Conservation (phyloP, 23 tunicate species). For the Corella eumyota region DNA sequence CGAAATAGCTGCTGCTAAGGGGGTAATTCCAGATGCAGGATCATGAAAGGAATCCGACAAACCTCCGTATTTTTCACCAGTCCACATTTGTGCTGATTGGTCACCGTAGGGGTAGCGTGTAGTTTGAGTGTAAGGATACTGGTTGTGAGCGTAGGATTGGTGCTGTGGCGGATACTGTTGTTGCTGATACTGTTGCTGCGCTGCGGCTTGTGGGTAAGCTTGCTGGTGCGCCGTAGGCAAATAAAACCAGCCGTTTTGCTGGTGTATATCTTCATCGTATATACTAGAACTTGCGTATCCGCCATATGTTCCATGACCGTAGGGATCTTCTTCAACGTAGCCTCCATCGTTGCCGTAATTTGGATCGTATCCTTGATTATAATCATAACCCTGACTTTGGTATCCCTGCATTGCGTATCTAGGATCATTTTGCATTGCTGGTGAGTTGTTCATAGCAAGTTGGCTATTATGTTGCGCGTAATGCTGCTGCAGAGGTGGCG, state of each 20-base stretch:
- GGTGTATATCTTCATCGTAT: constrained; percentile 55
- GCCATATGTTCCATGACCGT: constrained; percentile 45
- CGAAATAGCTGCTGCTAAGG: constrained; percentile 28
- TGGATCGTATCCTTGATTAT: constrained; percentile 1
- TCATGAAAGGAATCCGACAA: constrained; percentile 16
- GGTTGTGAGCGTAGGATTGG: not conserved
- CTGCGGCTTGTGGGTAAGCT: not conserved
- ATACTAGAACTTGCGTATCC: constrained; percentile 71
- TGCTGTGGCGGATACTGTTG: not conserved
- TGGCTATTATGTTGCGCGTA: not conserved
- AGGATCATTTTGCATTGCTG: not conserved
- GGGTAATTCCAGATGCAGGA: constrained; percentile 9
- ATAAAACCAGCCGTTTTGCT: constrained; percentile 72
- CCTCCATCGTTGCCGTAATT: too few relatives aligned
- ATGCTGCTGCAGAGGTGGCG: not conserved
- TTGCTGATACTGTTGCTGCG: not conserved
- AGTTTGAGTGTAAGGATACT: not conserved
- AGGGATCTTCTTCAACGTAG: constrained; percentile 21
- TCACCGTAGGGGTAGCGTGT: constrained; percentile 1
- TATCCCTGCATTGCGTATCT: constrained; percentile 9
- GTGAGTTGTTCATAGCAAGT: too few relatives aligned
- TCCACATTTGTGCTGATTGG: constrained; percentile 16
- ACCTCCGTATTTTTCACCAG: constrained; percentile 18
- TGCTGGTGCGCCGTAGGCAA: constrained; percentile 26
- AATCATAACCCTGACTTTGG: not conserved